Conservation (phyloP, 2,113 vertebrate species). For the Thermophis baileyi region DNA sequence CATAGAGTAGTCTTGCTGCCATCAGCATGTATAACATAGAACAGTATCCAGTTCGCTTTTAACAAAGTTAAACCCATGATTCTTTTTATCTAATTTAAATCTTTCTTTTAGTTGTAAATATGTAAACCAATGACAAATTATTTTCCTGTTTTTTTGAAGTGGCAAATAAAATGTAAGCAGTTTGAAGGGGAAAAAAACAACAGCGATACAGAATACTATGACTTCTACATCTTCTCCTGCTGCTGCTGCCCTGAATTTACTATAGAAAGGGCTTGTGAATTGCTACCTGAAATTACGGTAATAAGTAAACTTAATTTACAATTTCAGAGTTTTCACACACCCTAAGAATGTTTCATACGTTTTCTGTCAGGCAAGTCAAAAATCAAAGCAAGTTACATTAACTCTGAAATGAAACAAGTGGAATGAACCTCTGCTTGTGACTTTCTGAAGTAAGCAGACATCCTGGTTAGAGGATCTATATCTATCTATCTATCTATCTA, state of each 20-base stretch:
- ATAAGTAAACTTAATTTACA: not conserved
- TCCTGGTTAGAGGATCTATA: not conserved
- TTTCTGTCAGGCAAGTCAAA: not conserved
- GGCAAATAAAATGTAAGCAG: slow-evolving; percentile 16
- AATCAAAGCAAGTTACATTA: slow-evolving; percentile 8
- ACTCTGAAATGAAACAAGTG: not conserved
- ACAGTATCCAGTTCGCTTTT: too few relatives aligned
- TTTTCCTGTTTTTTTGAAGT: not conserved
- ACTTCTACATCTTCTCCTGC: not conserved
- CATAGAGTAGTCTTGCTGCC: too few relatives aligned
- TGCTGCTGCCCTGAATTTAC: not conserved
- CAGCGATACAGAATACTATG: not conserved
- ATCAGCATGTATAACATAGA: too few relatives aligned
- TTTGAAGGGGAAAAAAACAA: slow-evolving; percentile 33
- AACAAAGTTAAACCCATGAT: too few relatives aligned
- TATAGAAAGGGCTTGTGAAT: slow-evolving; percentile 38
- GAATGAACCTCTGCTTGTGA: slow-evolving; percentile 12
- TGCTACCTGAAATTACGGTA: not conserved
- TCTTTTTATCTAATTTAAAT: too few relatives aligned
- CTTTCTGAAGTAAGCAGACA: not conserved
- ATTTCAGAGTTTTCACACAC: not conserved
- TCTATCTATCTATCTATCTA: too few relatives aligned
- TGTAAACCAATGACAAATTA: too few relatives aligned
- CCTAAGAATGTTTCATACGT: not conserved
- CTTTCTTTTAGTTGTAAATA: too few relatives aligned